These are phyloP conservation scores for Malurus cyaneus DNA, from an alignment of 2,113 vertebrate species.

Conservation along the genomic window DNA sequence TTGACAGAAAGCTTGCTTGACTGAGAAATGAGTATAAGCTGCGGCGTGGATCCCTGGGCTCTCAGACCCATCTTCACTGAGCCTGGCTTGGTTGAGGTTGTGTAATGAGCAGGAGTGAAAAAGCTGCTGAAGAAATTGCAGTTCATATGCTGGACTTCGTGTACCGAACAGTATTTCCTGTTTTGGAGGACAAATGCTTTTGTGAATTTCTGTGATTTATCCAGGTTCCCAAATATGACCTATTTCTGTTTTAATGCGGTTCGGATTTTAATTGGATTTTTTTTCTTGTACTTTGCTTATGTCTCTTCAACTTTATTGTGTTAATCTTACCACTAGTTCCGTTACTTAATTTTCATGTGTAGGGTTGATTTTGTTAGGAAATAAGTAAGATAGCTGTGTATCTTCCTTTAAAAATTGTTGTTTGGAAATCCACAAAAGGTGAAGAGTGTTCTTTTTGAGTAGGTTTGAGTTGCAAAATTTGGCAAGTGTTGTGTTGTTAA, in stretches of 20 bases:
- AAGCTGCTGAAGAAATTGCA: neutral
- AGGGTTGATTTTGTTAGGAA: neutral
- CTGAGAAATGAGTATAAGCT: neutral
- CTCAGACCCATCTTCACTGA: neutral
- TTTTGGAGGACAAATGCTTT: neutral
- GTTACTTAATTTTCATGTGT: neutral
- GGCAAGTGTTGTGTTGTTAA: neutral
- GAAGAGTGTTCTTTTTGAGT: neutral
- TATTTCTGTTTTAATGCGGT: neutral
- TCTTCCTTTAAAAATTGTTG: accelerated
- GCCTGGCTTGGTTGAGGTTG: neutral
- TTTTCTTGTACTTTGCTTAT: accelerated
- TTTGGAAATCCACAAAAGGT: neutral
- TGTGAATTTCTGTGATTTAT: neutral
- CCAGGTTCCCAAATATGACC: neutral
- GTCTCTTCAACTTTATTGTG: neutral
- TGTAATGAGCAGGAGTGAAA: no score
- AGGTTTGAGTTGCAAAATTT: neutral
- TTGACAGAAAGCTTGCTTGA: accelerated
- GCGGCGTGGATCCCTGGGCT: neutral
- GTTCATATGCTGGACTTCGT: accelerated
- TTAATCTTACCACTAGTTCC: neutral
- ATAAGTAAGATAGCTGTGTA: neutral
- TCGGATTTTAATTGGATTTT: neutral
- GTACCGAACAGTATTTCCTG: neutral